Evolutionary conservation across 2,113 vertebrate genomes (phyloP), one percentile per base, ranked within the genome.

Genomic region (Aphelocoma coerulescens): DNA sequence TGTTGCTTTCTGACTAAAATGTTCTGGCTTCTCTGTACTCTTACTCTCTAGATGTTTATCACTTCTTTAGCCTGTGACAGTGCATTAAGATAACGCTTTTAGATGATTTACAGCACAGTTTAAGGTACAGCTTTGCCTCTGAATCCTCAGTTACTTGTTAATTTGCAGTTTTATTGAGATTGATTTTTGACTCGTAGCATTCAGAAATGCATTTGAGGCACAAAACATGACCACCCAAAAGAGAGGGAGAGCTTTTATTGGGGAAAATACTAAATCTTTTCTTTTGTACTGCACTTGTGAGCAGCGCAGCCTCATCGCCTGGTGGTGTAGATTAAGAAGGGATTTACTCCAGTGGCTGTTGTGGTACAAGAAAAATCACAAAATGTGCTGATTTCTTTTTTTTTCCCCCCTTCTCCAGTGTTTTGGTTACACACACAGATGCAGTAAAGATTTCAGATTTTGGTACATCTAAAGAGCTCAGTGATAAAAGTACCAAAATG

Each of bases 401-500:
- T 78, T 39, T 35, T 17, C 19, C 1, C 12, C 37, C 35, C 11
- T 59, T 37, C 68, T 33, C 49, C 92, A 99, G 99, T 83, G 99
- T 99, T 96, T 98, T 99, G 97, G 99, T 99, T 93, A 99, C 99
- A 80, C 99, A 99, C 92, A 99, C 98, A 61, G 99, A 99, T 97
- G 98, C 98, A 90, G 98, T 99, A 88, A 99, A 99, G 97, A 99
- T 99, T 96, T 99, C 99, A 9, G 99, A 99, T 97, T 99, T 99
- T 95, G 99, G 99, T 65, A 99, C 99, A 0, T 99, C 99, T 92
- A 99, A 99, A 97, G 99, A 99, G 95, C 99, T 99, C 88, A 99
- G 99, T 11, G 99, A 99, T 90, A 99, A 99, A 98, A 99, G 99
- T 92, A 99, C 99, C 61, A 99, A 99, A 96, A 99, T 99, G 99